Conservation (phyloP, 2,888 invertebrate genomes). For the Cryptophagus acutangulus region DNA sequence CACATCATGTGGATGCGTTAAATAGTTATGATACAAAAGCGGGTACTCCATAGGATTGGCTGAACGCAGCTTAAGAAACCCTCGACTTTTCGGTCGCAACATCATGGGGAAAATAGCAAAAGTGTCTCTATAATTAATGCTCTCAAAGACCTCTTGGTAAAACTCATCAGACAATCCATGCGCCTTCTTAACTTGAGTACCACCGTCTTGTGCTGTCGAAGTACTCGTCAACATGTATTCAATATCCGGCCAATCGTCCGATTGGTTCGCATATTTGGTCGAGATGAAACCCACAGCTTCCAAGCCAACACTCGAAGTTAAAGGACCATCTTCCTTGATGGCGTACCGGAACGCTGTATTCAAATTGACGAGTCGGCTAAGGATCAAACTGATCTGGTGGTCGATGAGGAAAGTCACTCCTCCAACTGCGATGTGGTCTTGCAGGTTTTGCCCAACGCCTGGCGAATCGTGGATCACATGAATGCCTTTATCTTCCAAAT, state of each 20-base stretch:
- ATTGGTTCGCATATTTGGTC: conserved; percentile 80
- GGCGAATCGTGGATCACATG: conserved; percentile 64
- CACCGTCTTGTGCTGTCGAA: conserved; percentile 80
- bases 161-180: conserved; percentile 79
- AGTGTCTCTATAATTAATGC: conserved; percentile 69
- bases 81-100: conserved; percentile 81
- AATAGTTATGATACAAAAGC: conserved; percentile 84
- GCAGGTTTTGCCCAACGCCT: conserved; percentile 77
- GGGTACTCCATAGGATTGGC: conserved; percentile 73
- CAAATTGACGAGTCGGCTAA: conserved; percentile 75
- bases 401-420: conserved; percentile 78
- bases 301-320: conserved; percentile 77
- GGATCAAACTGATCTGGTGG: conserved; percentile 72
- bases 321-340: conserved; percentile 77
- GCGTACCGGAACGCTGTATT: conserved; percentile 81
- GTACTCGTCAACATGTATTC: conserved; percentile 86
- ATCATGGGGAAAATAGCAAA: conserved; percentile 85
- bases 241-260: conserved; percentile 88
- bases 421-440: conserved; percentile 86
- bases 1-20: conserved; percentile 82
- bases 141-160: conserved; percentile 68
- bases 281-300: conserved; percentile 85
- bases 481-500: conserved; percentile 67
- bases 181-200: conserved; percentile 68
- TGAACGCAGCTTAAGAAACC: conserved; percentile 62